Base-by-base conservation (phyloP, 2,888 invertebrate genomes). In the Dynastes tityus region DNA sequence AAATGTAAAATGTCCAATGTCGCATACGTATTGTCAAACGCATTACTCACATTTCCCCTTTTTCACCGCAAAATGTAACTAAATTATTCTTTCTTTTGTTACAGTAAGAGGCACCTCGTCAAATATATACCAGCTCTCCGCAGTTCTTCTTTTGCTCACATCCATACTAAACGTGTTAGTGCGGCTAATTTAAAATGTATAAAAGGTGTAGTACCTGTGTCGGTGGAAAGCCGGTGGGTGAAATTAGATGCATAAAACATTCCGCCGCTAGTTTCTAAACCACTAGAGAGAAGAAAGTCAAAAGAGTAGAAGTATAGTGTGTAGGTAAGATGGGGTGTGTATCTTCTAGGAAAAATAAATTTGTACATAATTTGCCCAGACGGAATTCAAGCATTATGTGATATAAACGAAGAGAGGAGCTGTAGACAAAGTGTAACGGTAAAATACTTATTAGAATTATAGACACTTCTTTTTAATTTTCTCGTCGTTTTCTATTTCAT, bases 371-470 rank as follows among this genome's bases (percentile, higher is more conserved):
- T 73, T 22, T 58, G 40, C 73, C 73, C 45, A 73, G 73, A 73
- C 58, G 73, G 73, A 73, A 73, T 73, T 73, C 73, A 73, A 73
- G 73, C 73, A 58, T 58, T 73, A 73, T 73, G 73, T 73, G 73
- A 73, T 73, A 73, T 73, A 73, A 73, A 73, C 40, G 73, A 73
- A 73, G 73, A 61, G 2, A 40, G 70, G 40, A 58, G 58, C 22
- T 16, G 40, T 45, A 55, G 73, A n/a, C 58, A 45, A 40, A 37
- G 61, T 73, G 55, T 73, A 73, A 67, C 11, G 9, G 32, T 49
- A 45, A 49, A 67, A 67, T 49, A 67, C 55, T 22, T 58, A 37
- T 37, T 37, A 22, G 6, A 4, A 27, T 63, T 63, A 67, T n/a
- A 32, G 2, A 13, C 37, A 58, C 58, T 16, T 13, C 40, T 73